Conservation (phyloP, 2,797 vertebrate genomes). For the Myripristis jacobus region DNA sequence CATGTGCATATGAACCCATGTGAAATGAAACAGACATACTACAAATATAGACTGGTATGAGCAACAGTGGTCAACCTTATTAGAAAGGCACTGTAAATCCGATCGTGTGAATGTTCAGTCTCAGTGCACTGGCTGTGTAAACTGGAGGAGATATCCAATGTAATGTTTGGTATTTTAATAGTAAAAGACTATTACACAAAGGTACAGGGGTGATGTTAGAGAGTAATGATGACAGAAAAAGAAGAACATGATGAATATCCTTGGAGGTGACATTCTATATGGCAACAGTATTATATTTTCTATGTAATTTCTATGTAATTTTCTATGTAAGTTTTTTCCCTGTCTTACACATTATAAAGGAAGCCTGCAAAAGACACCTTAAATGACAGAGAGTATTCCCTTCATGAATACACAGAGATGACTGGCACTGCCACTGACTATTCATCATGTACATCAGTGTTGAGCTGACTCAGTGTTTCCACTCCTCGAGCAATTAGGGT, state of each 20-base stretch:
- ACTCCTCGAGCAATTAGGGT: conserved; percentile 18
- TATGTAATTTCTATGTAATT: not conserved
- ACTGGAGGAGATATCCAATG: conserved; percentile 28
- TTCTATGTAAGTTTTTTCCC: not conserved
- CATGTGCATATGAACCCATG: not conserved
- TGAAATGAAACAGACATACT: not conserved
- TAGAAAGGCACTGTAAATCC: conserved; percentile 17
- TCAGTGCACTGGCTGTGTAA: not conserved
- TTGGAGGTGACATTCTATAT: not conserved
- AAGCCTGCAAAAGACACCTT: not conserved
- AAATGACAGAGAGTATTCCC: not conserved
- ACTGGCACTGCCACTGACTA: not conserved
- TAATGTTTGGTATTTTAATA: not conserved
- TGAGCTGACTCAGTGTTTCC: conserved; percentile 34
- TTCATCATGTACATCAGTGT: conserved; percentile 13
- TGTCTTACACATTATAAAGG: not conserved
- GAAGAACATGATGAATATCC: not conserved
- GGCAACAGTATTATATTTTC: not conserved
- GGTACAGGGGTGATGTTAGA: not conserved
- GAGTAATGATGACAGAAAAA: conserved; percentile 21
- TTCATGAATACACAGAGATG: conserved; percentile 5
- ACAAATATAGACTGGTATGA: conserved; percentile 1
- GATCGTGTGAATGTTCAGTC: conserved; percentile 31
- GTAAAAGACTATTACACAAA: not conserved
- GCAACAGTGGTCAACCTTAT: not conserved